Base-by-base conservation (phyloP, 23 tunicate genomes). In the Diplosoma virens region DNA sequence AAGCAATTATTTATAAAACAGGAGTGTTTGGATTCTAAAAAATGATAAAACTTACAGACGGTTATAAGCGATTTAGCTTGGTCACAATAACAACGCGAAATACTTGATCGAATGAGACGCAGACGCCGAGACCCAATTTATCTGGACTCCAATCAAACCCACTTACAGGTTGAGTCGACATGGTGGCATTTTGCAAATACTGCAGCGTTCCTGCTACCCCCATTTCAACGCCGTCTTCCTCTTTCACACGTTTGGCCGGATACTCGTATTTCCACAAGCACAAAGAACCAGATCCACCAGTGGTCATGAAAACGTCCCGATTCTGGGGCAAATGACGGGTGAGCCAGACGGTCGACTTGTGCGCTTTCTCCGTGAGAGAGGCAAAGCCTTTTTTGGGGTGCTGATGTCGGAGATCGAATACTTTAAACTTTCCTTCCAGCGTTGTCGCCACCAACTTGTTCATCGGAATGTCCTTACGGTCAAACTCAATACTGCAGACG, bases 121-220 rank as follows among this genome's bases (percentile, higher is more conserved):
- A 83, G 37, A 86, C 99, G 31, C 75, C 86, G 32, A 95, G 58
- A 31, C 99, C 99, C 22, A 86, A 81, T 79, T 95, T 95, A 66
- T 95, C 99, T 25, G 96, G 96, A 53, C 91, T 91, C 90, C 95
- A 95, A 47, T 95, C 99, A 45, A 95, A 30, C 1, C 89, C 95
- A 66, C 93, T 75, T 46, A 95, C 73, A 6, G 99, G 99, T 77
- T 95, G 99, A 30, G 96, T 95, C 11, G 99, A 91, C 23, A 95
- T 33, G n/a, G 87, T 89, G 27, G 91, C 75, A 33, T 95, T 95
- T 53, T 95, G 99, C 31, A 95, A 34, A 30, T 91, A 78, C 28
- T 95, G 85, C n/a, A 89, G 47, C 24, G 78, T 74, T 0, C 99
- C 99, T 3, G 71, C 81, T 25, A 92, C 97, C 20, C 97, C 97